These are phyloP conservation scores for Malurus splendens DNA, from an alignment of 2,797 vertebrate species.

Conservation along the genomic window DNA sequence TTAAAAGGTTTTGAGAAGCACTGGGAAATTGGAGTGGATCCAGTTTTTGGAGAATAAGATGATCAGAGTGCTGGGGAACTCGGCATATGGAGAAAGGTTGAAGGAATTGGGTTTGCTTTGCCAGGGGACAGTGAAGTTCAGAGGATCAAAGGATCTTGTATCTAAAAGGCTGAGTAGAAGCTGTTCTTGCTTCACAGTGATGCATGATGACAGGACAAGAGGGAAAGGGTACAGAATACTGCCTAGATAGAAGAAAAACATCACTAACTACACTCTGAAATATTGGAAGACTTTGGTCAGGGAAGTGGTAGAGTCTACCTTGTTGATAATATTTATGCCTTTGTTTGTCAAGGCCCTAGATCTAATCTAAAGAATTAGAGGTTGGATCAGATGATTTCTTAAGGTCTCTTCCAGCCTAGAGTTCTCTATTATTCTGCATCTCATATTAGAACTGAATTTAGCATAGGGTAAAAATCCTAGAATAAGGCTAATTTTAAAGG, in stretches of 20 bases:
- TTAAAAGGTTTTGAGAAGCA: background rate
- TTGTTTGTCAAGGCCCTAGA: background rate
- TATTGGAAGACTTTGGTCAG: background rate
- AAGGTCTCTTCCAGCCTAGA: background rate
- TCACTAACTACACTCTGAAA: background rate
- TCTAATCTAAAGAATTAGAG: background rate
- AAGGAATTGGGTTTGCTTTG: background rate
- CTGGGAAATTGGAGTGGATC: accelerated
- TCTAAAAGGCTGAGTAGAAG: background rate
- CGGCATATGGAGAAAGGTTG: background rate
- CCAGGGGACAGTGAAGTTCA: background rate
- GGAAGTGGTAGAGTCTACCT: background rate
- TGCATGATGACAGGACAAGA: background rate
- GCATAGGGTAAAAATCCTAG: background rate
- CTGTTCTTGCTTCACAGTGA: background rate
- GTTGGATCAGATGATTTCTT: background rate
- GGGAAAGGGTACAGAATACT: background rate
- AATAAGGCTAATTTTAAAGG: background rate
- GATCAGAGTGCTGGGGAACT: background rate
- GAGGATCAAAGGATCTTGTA: background rate
- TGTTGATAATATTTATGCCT: background rate
- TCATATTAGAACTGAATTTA: background rate
- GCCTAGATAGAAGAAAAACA: background rate
- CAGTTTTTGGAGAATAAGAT: background rate
- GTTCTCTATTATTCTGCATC: background rate